These are phyloP conservation scores for Drosophila bunnanda DNA, from an alignment of 2,888 invertebrate species.

Conservation along the genomic window DNA sequence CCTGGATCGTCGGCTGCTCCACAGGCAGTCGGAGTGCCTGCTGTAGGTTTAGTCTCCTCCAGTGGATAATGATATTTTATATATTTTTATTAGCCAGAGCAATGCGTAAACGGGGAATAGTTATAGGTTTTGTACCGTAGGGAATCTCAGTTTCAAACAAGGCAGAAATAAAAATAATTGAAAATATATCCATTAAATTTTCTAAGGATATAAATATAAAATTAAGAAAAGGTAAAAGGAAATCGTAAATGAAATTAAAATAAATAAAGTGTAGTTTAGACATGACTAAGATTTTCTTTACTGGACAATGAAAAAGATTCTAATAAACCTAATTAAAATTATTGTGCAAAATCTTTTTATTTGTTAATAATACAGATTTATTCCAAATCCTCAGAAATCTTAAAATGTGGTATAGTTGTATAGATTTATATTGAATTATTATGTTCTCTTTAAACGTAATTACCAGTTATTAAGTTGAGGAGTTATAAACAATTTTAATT, in stretches of 20 bases:
- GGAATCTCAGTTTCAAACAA: constrained; percentile 22
- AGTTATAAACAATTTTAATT: neutral
- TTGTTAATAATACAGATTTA: neutral
- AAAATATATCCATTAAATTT: neutral
- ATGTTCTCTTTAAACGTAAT: too few species aligned
- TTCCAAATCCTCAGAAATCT: neutral
- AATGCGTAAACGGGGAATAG: constrained; percentile 10
- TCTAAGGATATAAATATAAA: neutral
- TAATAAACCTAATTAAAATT: too few species aligned
- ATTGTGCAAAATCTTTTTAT: neutral
- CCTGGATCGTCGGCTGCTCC: constrained; percentile 35
- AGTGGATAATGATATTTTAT: constrained; percentile 36
- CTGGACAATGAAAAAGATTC: neutral
- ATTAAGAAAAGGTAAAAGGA: neutral
- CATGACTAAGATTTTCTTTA: too few species aligned
- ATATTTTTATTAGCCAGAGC: neutral
- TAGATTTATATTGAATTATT: neutral
- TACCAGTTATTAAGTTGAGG: neutral
- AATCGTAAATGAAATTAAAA: neutral
- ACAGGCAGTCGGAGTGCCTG: constrained; percentile 51
- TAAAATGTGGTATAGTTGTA: neutral
- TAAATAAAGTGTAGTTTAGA: neutral
- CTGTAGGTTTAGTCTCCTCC: constrained; percentile 37
- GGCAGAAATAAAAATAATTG: neutral
- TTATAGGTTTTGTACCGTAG: neutral